phyloP scores from a whole-genome alignment of 35 echinoderm and acorn worm genomes.

The Lytechinus variegatus region DNA sequence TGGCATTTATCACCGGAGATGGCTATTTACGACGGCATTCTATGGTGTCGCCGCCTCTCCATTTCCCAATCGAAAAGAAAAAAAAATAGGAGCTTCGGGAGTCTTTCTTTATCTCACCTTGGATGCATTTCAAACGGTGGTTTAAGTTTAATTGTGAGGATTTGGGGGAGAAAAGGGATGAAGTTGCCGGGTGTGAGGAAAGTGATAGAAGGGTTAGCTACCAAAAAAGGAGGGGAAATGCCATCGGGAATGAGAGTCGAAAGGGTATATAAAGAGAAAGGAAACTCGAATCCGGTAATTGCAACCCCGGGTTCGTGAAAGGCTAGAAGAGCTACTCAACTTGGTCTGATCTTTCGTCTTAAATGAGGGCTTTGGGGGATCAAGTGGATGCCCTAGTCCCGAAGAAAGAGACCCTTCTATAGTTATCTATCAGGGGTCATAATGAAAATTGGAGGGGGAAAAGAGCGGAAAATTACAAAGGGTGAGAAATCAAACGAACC shows the following conservation, averaged over 20 bases:
- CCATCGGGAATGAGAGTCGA: neutral
- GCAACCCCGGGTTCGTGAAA: constrained; percentile 22
- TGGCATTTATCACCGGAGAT: neutral
- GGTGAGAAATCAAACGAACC: neutral
- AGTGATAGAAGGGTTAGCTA: neutral
- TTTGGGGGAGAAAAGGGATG: constrained; percentile 25
- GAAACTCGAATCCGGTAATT: constrained; percentile 8
- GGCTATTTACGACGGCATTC: neutral
- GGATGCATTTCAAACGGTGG: constrained; percentile 36
- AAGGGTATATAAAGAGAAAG: neutral
- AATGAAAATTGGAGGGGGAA: neutral
- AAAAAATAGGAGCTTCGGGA: neutral
- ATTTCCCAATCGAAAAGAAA: neutral
- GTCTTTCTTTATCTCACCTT: constrained; percentile 1
- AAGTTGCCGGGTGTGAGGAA: neutral
- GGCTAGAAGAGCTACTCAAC: constrained; percentile 23
- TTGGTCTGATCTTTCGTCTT: constrained; percentile 18
- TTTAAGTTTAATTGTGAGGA: constrained; percentile 25
- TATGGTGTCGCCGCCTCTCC: neutral
- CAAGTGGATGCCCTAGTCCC: neutral
- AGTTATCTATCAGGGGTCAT: constrained; percentile 1
- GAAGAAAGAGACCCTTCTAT: neutral
- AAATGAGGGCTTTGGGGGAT: neutral
- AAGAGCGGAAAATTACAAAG: neutral
- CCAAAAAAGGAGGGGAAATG: constrained; percentile 23